Conservation (phyloP, 2,888 invertebrate species). For the Platycheirus albimanus region DNA sequence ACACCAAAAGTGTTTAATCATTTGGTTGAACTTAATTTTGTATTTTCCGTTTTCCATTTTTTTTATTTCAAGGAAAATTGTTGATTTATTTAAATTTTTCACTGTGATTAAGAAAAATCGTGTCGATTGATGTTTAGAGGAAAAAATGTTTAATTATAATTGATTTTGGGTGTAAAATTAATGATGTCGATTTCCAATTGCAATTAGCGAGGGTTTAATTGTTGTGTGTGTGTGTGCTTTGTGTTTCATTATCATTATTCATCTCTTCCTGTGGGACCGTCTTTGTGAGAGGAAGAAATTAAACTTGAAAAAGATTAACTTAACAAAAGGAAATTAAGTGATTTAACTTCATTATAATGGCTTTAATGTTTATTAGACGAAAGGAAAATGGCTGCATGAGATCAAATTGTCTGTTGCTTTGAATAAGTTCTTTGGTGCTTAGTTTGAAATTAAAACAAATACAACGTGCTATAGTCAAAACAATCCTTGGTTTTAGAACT, state of each 20-base stretch:
- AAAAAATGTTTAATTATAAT: constrained; percentile 62
- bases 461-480: too few relatives aligned
- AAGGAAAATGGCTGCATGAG: background rate
- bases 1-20: constrained; percentile 61
- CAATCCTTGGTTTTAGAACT: too few relatives aligned
- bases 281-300: background rate
- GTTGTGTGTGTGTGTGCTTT: background rate
- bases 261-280: constrained; percentile 30
- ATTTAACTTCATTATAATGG: constrained; percentile 45
- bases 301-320: constrained; percentile 20
- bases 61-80: constrained; percentile 41
- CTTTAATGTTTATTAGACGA: constrained; percentile 13
- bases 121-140: constrained; percentile 54
- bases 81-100: constrained; percentile 67
- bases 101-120: constrained; percentile 36
- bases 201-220: constrained; percentile 44
- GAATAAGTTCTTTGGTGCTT: constrained; percentile 3
- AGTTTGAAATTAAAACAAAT: background rate
- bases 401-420: constrained; percentile 19
- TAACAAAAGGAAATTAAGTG: constrained; percentile 29
- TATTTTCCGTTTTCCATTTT: constrained; percentile 2
- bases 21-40: constrained; percentile 39
- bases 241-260: background rate
- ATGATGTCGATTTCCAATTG: constrained; percentile 56
- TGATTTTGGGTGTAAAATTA: constrained; percentile 54